Evolutionary conservation across 2,888 invertebrate species (phyloP).

Genomic region (Caenorhabditis wallacei): DNA sequence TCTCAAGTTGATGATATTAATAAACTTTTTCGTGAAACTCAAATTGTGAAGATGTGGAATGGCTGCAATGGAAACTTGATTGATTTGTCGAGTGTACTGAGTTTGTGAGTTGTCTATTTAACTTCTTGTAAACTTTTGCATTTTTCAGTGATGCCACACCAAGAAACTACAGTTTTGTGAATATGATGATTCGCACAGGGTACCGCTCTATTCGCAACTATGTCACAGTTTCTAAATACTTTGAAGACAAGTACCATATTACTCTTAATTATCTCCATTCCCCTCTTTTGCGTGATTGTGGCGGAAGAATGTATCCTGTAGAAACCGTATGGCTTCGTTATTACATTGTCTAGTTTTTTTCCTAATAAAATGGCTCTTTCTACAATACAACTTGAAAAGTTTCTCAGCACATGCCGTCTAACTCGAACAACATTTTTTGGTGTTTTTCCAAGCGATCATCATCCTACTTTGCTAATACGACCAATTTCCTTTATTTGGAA

Average conservation of each 20-base stretch:
- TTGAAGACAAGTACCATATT: slow-evolving; percentile 9
- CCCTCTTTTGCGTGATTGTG: not conserved
- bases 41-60: too few relatives aligned
- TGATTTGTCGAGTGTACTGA: too few relatives aligned
- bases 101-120: too few relatives aligned
- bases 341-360: not conserved
- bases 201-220: not conserved
- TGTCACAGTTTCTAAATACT: not conserved
- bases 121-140: too few relatives aligned
- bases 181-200: not conserved
- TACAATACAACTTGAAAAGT: slow-evolving; percentile 3
- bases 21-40: too few relatives aligned
- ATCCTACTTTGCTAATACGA: not conserved
- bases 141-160: slow-evolving; percentile 29
- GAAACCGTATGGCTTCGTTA: slow-evolving; percentile 15
- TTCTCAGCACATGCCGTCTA: not conserved
- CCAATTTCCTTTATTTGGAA: slow-evolving; percentile 32
- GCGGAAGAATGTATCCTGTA: not conserved
- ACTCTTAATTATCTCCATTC: not conserved
- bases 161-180: slow-evolving; percentile 8
- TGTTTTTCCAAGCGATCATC: slow-evolving; percentile 5
- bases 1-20: too few relatives aligned
- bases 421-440: not conserved
- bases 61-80: too few relatives aligned
- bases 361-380: slow-evolving; percentile 6